Conservation (phyloP, 2,113 vertebrate species). For the Phyllostomus discolor region DNA sequence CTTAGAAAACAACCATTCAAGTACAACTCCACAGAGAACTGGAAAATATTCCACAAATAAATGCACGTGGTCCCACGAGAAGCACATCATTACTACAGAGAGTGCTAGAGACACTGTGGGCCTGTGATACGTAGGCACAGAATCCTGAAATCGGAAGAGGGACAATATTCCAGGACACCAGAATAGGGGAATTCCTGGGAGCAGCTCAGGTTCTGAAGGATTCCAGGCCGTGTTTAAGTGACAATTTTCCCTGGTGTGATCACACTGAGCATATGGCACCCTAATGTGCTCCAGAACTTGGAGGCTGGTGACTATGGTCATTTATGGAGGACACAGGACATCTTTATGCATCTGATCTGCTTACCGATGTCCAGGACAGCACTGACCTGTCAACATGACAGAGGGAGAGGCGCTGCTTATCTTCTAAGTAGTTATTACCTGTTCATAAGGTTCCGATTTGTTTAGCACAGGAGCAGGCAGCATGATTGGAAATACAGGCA, state of each 20-base stretch:
- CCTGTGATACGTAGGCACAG: fast-evolving
- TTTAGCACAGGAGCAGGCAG: not conserved
- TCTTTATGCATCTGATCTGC: not conserved
- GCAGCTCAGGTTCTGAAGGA: not conserved
- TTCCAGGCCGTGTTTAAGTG: not conserved
- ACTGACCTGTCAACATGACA: not conserved
- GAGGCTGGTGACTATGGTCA: not conserved
- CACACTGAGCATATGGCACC: not conserved
- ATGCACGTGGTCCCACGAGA: fast-evolving
- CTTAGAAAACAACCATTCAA: not conserved
- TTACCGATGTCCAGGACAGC: not conserved
- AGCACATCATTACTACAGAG: fast-evolving
- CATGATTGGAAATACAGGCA: not conserved
- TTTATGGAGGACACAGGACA: not conserved
- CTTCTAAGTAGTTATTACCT: not conserved
- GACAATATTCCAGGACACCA: not conserved
- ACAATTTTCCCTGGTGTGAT: not conserved
- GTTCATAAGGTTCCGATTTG: not conserved
- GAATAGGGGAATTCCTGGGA: not conserved
- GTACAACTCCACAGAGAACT: not conserved
- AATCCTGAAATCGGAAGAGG: fast-evolving
- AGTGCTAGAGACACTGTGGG: fast-evolving
- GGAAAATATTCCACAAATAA: not conserved
- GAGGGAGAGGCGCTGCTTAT: fast-evolving
- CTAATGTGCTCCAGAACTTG: fast-evolving